phyloP scores from a whole-genome alignment of 1,140 invertebrate species.

The Bombus consobrinus region DNA sequence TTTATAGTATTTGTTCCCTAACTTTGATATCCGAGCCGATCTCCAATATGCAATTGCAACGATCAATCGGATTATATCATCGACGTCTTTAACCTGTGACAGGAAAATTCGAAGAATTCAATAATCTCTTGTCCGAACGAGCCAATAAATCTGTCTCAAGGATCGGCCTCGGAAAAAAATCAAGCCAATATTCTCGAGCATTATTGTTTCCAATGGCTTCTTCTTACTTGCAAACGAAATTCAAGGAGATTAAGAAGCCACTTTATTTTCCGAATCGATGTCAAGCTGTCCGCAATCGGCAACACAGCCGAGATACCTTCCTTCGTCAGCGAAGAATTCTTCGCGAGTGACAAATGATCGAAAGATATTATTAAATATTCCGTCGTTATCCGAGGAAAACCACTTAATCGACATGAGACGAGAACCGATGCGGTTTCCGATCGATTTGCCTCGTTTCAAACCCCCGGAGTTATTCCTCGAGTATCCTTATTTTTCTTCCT shows the following conservation, averaged over 20 bases:
- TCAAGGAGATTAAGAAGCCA: neutral
- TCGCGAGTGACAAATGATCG: slow-evolving; percentile 2
- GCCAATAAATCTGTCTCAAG: neutral
- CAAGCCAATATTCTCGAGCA: neutral
- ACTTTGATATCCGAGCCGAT: neutral
- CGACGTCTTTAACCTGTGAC: neutral
- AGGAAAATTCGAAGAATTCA: neutral
- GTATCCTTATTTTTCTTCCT: neutral
- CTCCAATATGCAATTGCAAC: neutral
- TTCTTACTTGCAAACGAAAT: slow-evolving; percentile 15
- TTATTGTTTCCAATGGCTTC: neutral
- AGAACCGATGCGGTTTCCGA: slow-evolving; percentile 6
- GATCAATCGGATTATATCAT: neutral
- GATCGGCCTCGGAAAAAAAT: neutral
- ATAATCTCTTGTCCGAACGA: neutral
- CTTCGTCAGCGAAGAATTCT: neutral
- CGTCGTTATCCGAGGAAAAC: neutral
- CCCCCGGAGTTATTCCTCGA: neutral
- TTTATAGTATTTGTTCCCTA: neutral
- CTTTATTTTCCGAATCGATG: neutral
- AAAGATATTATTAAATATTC: slow-evolving; percentile 23
- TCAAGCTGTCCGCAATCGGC: neutral
- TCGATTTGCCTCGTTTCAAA: neutral
- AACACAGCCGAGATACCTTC: neutral
- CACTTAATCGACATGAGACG: neutral